These are phyloP conservation scores for Tachysurus fulvidraco DNA, from an alignment of 2,113 vertebrate species.

Conservation along the genomic window DNA sequence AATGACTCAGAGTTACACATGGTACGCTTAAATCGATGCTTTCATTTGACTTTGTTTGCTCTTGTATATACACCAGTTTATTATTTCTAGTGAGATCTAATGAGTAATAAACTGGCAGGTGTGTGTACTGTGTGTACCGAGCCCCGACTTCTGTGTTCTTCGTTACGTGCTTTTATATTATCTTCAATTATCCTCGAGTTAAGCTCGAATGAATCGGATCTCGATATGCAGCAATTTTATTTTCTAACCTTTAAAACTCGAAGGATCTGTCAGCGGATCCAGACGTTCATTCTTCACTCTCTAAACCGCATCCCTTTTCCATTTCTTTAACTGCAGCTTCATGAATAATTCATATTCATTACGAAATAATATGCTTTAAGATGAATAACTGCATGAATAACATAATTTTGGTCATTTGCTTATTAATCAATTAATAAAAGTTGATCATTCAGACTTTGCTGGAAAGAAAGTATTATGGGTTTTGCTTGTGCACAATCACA, in stretches of 20 bases:
- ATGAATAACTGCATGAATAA: neutral
- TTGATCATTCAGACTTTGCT: neutral
- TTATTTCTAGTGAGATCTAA: neutral
- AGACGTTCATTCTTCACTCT: neutral
- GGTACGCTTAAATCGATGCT: neutral
- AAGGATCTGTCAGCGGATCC: neutral
- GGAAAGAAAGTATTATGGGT: neutral
- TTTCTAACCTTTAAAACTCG: neutral
- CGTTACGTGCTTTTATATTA: neutral
- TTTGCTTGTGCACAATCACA: neutral
- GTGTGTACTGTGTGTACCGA: neutral
- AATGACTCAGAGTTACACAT: neutral
- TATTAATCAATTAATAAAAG: neutral
- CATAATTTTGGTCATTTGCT: neutral
- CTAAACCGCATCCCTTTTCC: neutral
- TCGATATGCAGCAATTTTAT: neutral
- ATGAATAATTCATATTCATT: neutral
- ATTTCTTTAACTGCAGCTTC: neutral
- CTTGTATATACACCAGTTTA: neutral
- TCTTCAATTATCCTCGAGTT: neutral
- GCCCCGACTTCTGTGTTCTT: neutral
- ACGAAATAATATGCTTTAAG: neutral
- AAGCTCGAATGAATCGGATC: neutral
- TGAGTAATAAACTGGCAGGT: neutral
- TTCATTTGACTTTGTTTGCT: neutral